Base-by-base conservation (phyloP, 2,888 invertebrate species). In the Agonopterix heracliana region DNA sequence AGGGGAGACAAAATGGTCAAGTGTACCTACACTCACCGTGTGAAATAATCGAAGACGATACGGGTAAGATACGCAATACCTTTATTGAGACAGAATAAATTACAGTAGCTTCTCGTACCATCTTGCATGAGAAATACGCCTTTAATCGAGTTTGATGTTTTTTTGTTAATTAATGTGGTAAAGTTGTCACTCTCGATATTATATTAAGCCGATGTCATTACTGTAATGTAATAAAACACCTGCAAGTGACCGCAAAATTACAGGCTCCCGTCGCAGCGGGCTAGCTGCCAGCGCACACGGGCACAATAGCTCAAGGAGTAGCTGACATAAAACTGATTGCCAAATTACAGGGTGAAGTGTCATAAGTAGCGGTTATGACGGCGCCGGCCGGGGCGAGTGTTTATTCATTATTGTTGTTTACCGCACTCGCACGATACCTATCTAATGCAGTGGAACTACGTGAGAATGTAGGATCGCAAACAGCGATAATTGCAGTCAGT, bases 271-370 rank as follows among this genome's bases (percentile, higher is more conserved):
- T 65, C 78, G 53, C 81, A 80, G 81, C 80, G 63, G 78, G 81
- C 68, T 64, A 63, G 70, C 64, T 56, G 50, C 52, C 52, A 55
- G 62, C 58, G 58, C 54, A 51, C 57, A 53, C 52, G 54, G 40
- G 49, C 57, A 81, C 81, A 79, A 84, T 77, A 65, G 75, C 65
- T 56, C 68, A 51, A 67, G 62, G 66, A 63, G 64, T 58, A 61
- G 63, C 69, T 60, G 65, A 68, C 64, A 68, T 57, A 64, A 64
- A 69, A 66, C 67, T 78, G 78, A 83, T 82, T 76, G 78, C 79
- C 82, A 84, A 86, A 87, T 86, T 84, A 78, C 73, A 80, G 84
- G 86, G 81, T 84, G 71, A 78, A 68, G 78, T 80, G 78, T 73
- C 76, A 76, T 78, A 81, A 84, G 60, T 67, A 76, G 71, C 65